A percentile compares a stretch with the other conserved stretches of the same genome.
Evolutionary conservation across 2,888 invertebrate genomes (phyloP).

Genomic region (Glaucopsyche alexis): DNA sequence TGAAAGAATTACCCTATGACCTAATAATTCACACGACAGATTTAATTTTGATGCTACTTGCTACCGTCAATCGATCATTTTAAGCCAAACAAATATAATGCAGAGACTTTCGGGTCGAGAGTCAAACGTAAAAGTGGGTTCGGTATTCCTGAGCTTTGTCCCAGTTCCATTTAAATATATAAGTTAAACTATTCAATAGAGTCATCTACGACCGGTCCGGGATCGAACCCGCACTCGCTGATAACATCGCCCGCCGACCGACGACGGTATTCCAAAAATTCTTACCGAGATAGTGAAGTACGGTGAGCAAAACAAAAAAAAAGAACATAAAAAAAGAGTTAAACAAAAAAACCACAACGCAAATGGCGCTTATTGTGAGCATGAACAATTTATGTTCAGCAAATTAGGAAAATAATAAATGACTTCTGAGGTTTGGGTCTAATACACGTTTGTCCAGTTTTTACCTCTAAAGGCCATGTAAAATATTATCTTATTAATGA

Average conservation of each 20-base stretch:
- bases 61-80: too few species aligned
- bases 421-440: slow-evolving; percentile 4
- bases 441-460: slow-evolving; percentile 10
- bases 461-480: slow-evolving; percentile 2
- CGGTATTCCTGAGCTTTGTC: not conserved
- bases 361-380: not conserved
- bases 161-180: slow-evolving; percentile 25
- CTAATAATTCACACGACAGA: too few species aligned
- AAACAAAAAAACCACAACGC: not conserved
- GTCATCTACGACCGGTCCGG: slow-evolving; percentile 43
- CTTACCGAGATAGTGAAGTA: slow-evolving; percentile 48
- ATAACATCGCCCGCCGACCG: slow-evolving; percentile 44
- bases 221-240: slow-evolving; percentile 44
- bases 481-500: slow-evolving; percentile 11
- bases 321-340: slow-evolving; percentile 34
- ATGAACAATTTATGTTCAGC: slow-evolving; percentile 15
- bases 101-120: not conserved
- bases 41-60: too few species aligned
- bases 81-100: not conserved
- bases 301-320: slow-evolving; percentile 44
- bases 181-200: slow-evolving; percentile 41
- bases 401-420: slow-evolving; percentile 15
- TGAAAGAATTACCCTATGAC: not conserved
- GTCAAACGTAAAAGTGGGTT: not conserved
- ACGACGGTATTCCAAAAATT: slow-evolving; percentile 55